Evolutionary conservation across 2,797 vertebrate genomes (phyloP).

Genomic region (Staurois parvus): DNA sequence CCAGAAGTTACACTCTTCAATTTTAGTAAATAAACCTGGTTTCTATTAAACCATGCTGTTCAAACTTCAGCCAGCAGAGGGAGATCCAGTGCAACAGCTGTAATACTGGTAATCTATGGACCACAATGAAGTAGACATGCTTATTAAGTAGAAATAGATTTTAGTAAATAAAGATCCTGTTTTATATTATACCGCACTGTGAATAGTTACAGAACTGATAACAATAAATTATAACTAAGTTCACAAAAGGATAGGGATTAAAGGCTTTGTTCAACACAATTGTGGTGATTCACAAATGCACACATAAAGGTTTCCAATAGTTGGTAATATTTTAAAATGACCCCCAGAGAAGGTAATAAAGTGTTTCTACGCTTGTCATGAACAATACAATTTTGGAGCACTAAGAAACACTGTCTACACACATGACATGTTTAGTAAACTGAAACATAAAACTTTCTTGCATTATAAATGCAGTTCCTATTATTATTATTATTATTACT

Average conservation of each 20-base stretch:
- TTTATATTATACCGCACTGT: background rate
- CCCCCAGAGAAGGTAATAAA: background rate
- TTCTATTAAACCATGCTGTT: background rate
- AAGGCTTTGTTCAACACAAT: background rate
- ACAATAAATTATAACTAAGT: background rate
- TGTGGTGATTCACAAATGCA: background rate
- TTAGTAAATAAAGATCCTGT: too few species aligned
- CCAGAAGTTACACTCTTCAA: too few species aligned
- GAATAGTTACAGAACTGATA: background rate
- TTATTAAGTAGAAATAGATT: too few species aligned
- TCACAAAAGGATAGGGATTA: background rate
- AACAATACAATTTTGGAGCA: background rate
- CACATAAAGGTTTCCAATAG: background rate
- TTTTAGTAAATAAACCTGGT: too few species aligned
- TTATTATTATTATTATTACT: too few species aligned
- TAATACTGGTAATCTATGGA: background rate
- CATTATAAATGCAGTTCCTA: background rate
- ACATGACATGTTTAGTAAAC: background rate
- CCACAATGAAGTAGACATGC: too few species aligned
- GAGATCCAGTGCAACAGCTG: slow-evolving; percentile 36
- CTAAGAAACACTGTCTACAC: background rate
- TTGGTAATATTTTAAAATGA: too few species aligned
- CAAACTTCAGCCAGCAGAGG: slow-evolving; percentile 43
- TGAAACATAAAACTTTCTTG: background rate
- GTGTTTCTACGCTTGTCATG: background rate